Conservation (phyloP, 1,140 invertebrate genomes). For the Tyrophagus putrescentiae region DNA sequence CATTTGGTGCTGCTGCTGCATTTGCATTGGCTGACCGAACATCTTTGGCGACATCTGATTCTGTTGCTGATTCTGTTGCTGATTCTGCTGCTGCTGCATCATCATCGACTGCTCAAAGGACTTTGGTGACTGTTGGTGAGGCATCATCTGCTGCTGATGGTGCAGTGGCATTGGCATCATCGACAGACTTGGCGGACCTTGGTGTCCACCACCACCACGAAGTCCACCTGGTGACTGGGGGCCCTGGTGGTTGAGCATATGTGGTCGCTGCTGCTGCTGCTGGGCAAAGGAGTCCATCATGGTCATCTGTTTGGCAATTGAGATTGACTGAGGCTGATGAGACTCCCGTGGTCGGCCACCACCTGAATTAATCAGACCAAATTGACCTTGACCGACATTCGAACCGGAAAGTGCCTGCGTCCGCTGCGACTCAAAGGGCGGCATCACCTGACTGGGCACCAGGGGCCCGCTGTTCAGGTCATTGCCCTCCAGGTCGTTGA, state of each 20-base stretch:
- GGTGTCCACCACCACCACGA: no score
- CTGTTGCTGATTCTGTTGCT: slow-evolving; percentile 11
- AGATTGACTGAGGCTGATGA: background rate
- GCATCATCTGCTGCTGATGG: no score
- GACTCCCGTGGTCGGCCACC: no score
- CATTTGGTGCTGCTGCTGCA: background rate
- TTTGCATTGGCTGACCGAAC: background rate
- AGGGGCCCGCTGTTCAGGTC: no score
- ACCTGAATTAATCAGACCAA: no score
- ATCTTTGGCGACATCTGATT: background rate
- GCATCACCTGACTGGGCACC: no score
- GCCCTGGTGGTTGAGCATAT: background rate
- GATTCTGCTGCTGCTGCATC: background rate
- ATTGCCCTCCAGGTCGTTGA: background rate
- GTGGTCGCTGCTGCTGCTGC: background rate
- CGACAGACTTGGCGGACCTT: no score
- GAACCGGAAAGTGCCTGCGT: no score
- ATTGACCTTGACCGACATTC: no score
- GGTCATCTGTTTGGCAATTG: background rate
- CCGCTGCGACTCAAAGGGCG: no score
- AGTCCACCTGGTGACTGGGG: no score
- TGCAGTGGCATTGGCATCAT: no score
- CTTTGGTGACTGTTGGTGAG: background rate
- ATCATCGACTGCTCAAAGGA: background rate
- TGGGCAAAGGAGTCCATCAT: background rate